A percentile compares a stretch with the other conserved stretches of the same genome.
Conservation (phyloP, 2,113 vertebrate genomes). For the Chunga burmeisteri region DNA sequence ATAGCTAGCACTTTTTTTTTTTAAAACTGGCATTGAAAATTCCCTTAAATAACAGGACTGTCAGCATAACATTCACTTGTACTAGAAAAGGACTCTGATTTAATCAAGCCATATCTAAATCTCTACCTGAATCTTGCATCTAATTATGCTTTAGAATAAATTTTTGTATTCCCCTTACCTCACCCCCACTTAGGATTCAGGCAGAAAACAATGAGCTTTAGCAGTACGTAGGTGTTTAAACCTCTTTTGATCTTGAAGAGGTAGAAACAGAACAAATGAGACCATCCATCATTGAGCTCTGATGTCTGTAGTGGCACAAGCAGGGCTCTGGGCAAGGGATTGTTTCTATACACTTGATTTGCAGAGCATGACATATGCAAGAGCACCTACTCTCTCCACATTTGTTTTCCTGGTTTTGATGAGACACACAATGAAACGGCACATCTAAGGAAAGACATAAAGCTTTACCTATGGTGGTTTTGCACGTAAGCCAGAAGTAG, state of each 20-base stretch:
- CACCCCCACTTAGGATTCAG: slow-evolving; percentile 35
- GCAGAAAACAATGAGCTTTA: slow-evolving; percentile 64
- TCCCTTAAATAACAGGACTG: background rate
- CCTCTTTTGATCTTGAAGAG: slow-evolving; percentile 36
- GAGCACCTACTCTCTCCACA: background rate
- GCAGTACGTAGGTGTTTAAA: slow-evolving; percentile 38
- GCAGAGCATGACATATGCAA: background rate
- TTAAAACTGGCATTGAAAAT: background rate
- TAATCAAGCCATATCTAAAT: slow-evolving; percentile 66
- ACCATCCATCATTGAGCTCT: background rate
- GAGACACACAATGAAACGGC: background rate
- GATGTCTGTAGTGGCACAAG: background rate
- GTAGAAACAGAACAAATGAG: slow-evolving; percentile 55
- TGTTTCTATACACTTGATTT: background rate
- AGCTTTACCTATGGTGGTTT: slow-evolving; percentile 12
- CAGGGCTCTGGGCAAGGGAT: background rate
- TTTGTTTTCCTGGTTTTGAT: slow-evolving; percentile 49
- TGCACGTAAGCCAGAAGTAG: slow-evolving; percentile 16
- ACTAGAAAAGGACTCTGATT: slow-evolving; percentile 56
- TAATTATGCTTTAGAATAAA: slow-evolving; percentile 54
- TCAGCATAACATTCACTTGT: background rate
- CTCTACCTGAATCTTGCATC: slow-evolving; percentile 40
- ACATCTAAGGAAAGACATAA: slow-evolving; percentile 23
- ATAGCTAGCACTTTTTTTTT: background rate
- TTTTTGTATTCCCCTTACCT: background rate